These are phyloP conservation scores for Girardia tigrina DNA, from an alignment of 2,888 invertebrate species.

Conservation along the genomic window DNA sequence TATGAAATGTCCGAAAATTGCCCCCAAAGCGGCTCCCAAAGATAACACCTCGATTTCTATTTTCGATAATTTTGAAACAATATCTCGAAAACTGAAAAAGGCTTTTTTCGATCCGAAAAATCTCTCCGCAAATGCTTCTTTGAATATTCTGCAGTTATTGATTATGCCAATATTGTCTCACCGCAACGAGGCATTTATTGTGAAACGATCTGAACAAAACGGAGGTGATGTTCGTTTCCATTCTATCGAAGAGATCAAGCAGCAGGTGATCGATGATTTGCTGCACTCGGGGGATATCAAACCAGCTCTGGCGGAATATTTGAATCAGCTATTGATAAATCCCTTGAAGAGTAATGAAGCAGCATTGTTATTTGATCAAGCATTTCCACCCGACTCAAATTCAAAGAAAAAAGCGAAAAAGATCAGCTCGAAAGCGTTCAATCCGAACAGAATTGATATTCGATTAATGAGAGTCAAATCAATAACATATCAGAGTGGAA, in stretches of 20 bases:
- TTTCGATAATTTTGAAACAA: neutral
- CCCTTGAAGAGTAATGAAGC: too few relatives aligned
- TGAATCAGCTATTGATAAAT: too few relatives aligned
- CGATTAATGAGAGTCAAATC: too few relatives aligned
- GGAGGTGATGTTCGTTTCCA: neutral
- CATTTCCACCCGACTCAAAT: too few relatives aligned
- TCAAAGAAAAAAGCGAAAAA: too few relatives aligned
- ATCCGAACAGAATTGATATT: too few relatives aligned
- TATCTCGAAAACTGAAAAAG: neutral
- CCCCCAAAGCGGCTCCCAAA: neutral
- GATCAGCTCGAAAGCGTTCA: too few relatives aligned
- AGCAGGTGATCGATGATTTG: neutral
- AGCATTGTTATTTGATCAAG: too few relatives aligned
- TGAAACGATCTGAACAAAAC: neutral
- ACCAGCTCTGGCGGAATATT: neutral
- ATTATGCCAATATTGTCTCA: neutral
- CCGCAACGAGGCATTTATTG: neutral
- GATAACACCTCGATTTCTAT: slow-evolving; percentile 16
- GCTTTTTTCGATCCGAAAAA: neutral
- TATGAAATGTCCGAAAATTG: neutral
- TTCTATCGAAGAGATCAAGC: neutral
- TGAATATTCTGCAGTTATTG: neutral
- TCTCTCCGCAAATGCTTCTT: neutral
- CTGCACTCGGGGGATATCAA: neutral
- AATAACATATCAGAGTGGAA: too few relatives aligned